phyloP scores from a whole-genome alignment of 2,113 vertebrate species.

The Procavia capensis region DNA sequence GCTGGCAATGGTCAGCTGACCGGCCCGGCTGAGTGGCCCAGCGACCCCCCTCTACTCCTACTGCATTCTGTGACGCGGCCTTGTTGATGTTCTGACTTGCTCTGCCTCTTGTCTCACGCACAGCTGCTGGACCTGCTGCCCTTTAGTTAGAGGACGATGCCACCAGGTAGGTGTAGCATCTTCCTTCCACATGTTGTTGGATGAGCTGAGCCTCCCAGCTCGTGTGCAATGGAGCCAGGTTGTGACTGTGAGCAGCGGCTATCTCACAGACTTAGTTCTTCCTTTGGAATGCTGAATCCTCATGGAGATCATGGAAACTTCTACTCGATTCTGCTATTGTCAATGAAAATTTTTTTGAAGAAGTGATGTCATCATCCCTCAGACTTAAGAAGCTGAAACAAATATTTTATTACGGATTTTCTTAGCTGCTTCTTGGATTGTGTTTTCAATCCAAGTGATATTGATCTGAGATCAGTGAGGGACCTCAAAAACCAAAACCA shows the following conservation, averaged over 20 bases:
- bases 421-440: neutral
- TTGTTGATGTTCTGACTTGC: neutral
- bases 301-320: neutral
- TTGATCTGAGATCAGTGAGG: neutral
- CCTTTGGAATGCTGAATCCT: constrained; percentile 20
- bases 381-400: constrained; percentile 6
- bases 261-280: neutral
- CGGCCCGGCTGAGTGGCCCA: accelerated
- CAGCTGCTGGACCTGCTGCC: neutral
- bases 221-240: neutral
- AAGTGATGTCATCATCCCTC: neutral
- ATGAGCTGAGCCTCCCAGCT: neutral
- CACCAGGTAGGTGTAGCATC: neutral
- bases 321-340: constrained; percentile 7
- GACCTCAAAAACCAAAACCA: too few species aligned
- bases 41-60: neutral
- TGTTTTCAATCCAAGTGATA: neutral
- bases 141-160: neutral
- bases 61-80: accelerated
- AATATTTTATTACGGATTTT: neutral
- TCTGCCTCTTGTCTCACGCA: neutral
- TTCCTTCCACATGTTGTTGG: neutral
- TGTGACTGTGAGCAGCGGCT: neutral
- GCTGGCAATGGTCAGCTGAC: accelerated
- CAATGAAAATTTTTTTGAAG: neutral